Conservation (phyloP, 2,113 vertebrate species). For the Leptocoma aspasia region DNA sequence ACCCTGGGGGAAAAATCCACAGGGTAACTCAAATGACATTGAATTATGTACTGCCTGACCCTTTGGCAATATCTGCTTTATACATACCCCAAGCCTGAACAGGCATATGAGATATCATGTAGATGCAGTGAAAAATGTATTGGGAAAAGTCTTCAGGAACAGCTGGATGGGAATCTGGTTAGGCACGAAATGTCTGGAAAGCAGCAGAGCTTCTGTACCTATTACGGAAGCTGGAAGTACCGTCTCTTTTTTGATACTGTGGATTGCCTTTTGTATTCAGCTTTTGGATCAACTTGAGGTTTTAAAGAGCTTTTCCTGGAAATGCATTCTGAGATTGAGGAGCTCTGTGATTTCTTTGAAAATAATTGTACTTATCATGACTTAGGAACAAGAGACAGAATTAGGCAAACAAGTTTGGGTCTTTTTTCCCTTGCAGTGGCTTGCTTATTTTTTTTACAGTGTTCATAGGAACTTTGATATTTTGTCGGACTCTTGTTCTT, state of each 20-base stretch:
- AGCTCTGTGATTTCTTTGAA: not conserved
- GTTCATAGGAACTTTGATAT: not conserved
- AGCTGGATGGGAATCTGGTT: not conserved
- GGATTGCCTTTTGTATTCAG: not conserved
- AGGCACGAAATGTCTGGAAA: not conserved
- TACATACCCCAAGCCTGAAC: too few relatives aligned
- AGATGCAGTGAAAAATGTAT: not conserved
- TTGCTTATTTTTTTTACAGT: not conserved
- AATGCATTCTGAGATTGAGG: not conserved
- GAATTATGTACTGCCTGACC: not conserved
- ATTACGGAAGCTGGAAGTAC: not conserved
- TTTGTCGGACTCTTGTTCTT: not conserved
- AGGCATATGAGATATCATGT: not conserved
- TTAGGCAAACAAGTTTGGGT: not conserved
- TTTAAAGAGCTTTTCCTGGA: not conserved
- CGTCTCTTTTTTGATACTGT: not conserved
- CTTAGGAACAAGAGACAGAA: not conserved
- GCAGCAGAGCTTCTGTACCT: not conserved
- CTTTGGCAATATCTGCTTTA: not conserved
- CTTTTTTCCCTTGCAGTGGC: not conserved
- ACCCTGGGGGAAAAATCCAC: not conserved
- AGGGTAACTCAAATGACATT: not conserved
- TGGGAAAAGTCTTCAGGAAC: not conserved
- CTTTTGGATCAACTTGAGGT: not conserved
- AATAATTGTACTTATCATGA: not conserved